Conservation (phyloP, 2,888 invertebrate species). For the Lamellibrachia columna region DNA sequence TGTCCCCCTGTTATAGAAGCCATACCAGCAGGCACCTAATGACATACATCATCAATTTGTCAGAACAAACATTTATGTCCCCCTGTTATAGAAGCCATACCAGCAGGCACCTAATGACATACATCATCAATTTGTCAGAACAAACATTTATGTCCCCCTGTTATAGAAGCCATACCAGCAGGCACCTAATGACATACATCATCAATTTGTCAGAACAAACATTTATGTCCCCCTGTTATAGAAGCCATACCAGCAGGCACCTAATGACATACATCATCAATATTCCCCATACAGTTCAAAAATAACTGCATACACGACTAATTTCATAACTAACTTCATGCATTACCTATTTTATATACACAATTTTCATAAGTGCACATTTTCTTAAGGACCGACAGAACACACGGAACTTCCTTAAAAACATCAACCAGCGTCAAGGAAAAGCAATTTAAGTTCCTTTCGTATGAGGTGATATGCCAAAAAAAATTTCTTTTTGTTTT, state of each 20-base stretch:
- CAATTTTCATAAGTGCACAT: background rate
- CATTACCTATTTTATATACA: background rate
- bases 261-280: background rate
- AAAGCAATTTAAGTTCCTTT: background rate
- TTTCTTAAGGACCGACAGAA: background rate
- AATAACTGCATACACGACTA: background rate
- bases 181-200: no score
- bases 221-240: background rate
- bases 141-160: no score
- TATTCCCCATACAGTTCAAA: slow-evolving; percentile 1
- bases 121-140: no score
- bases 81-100: no score
- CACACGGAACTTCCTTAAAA: background rate
- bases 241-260: background rate
- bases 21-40: no score
- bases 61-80: no score
- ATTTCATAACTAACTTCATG: background rate
- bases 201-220: background rate
- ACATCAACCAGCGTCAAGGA: background rate
- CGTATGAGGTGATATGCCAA: background rate
- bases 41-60: no score
- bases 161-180: no score
- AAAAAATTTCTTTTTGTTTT: background rate
- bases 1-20: no score
- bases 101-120: no score